phyloP scores from a whole-genome alignment of 1,140 invertebrate genomes.

The Grapholita molesta region DNA sequence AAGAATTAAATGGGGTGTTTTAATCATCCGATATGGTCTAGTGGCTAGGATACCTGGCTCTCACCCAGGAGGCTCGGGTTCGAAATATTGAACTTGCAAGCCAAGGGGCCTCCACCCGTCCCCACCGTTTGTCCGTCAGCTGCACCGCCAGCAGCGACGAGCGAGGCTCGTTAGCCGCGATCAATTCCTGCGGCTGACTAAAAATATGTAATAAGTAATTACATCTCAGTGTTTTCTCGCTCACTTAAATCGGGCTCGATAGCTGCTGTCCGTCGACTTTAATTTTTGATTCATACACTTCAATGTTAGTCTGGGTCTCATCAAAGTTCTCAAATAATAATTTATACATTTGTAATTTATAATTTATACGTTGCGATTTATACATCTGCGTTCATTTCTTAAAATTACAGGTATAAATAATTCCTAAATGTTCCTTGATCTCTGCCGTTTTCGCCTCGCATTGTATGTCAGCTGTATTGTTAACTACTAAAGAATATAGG shows the following conservation, averaged over 20 bases:
- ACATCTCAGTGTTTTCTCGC: neutral
- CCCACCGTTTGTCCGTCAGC: neutral
- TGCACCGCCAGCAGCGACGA: neutral
- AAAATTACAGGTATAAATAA: no score
- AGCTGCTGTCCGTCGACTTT: neutral
- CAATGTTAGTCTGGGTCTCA: neutral
- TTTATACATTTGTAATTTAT: no score
- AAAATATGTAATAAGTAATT: neutral
- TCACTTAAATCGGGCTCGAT: neutral
- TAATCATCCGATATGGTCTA: constrained; percentile 12
- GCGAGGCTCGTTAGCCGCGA: neutral
- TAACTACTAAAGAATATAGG: no score
- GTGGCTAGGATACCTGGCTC: constrained; percentile 17
- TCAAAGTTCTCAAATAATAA: neutral
- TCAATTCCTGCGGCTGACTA: neutral
- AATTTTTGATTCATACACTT: neutral
- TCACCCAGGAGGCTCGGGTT: constrained; percentile 17
- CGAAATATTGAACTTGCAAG: neutral
- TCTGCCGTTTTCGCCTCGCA: no score
- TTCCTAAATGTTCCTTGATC: no score
- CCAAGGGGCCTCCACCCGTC: neutral
- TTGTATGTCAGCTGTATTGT: no score
- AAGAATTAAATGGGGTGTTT: no score
- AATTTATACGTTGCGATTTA: no score
- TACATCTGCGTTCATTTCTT: neutral